phyloP scores from a whole-genome alignment of 2,113 vertebrate genomes.

The Lepus timidus region DNA sequence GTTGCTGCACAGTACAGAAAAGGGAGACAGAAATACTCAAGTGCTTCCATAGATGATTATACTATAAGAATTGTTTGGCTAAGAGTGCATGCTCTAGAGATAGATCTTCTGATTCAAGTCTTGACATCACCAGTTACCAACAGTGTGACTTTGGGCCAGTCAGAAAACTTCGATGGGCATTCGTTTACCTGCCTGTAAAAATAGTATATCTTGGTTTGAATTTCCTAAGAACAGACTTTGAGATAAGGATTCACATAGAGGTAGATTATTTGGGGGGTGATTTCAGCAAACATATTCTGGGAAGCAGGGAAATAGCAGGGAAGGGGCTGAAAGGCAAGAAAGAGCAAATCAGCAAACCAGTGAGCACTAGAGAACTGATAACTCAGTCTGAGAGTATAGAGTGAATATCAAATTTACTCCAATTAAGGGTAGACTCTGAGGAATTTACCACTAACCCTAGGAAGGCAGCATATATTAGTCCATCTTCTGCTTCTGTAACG shows the following conservation, averaged over 20 bases:
- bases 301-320: background rate
- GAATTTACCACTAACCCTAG: background rate
- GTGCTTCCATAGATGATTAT: background rate
- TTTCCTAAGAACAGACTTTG: background rate
- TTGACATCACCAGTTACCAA: background rate
- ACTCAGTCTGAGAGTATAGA: background rate
- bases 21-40: background rate
- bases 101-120: background rate
- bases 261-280: background rate
- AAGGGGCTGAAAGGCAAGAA: background rate
- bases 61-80: background rate
- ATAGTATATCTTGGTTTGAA: background rate
- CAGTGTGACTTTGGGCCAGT: background rate
- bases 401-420: background rate
- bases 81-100: background rate
- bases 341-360: background rate
- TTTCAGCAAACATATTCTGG: background rate
- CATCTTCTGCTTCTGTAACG: too few relatives aligned
- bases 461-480: background rate
- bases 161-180: background rate
- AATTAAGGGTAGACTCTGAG: background rate
- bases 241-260: background rate
- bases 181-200: background rate
- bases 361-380: background rate
- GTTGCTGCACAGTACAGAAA: background rate